These are phyloP conservation scores for Ceratina australensis DNA, from an alignment of 1,140 invertebrate species.

Conservation along the genomic window DNA sequence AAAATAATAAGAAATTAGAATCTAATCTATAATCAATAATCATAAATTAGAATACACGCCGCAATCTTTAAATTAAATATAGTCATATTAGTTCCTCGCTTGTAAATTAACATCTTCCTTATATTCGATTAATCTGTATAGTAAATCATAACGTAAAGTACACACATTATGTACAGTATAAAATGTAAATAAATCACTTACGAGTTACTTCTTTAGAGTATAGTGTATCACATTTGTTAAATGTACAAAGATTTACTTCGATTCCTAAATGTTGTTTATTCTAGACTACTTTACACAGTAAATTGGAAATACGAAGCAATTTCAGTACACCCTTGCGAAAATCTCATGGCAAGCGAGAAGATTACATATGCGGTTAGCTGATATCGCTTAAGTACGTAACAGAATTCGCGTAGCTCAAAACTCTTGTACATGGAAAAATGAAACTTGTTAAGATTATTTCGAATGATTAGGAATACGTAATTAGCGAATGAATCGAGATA, in stretches of 20 bases:
- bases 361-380: slow-evolving; percentile 5
- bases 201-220: slow-evolving; percentile 45
- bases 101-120: neutral
- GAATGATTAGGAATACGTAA: neutral
- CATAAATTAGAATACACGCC: neutral
- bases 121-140: slow-evolving; percentile 25
- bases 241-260: slow-evolving; percentile 38
- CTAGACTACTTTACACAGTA: slow-evolving; percentile 35
- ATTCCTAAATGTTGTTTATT: slow-evolving; percentile 24
- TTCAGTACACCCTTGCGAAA: neutral
- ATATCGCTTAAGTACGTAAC: neutral
- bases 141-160: slow-evolving; percentile 38
- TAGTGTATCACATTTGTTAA: slow-evolving; percentile 50
- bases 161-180: slow-evolving; percentile 40
- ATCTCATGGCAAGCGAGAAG: neutral
- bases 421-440: neutral
- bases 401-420: neutral
- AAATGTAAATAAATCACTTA: slow-evolving; percentile 47
- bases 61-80: neutral
- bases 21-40: too few relatives aligned
- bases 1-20: neutral
- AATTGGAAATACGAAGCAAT: slow-evolving; percentile 27
- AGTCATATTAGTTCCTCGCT: neutral
- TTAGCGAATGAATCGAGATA: neutral
- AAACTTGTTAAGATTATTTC: neutral